phyloP scores from a whole-genome alignment of 2,888 invertebrate genomes.

The Drepanosiphum platanoidis region DNA sequence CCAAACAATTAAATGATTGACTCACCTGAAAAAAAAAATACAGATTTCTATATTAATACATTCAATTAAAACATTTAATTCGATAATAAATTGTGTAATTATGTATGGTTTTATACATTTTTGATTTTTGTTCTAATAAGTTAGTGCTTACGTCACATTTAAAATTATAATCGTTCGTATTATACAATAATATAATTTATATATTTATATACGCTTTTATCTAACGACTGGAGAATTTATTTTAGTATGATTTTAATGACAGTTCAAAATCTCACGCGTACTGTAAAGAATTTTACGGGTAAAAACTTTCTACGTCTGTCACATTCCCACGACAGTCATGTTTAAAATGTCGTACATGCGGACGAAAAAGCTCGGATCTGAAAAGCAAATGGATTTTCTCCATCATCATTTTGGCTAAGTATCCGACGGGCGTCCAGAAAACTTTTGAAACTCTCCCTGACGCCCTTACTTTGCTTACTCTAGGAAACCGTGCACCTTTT shows the following conservation, averaged over 20 bases:
- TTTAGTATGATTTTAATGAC: not conserved
- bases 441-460: constrained; percentile 20
- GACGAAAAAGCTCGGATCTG: not conserved
- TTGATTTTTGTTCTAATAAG: not conserved
- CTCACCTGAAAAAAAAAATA: constrained; percentile 11
- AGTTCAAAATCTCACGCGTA: not conserved
- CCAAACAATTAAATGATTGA: not conserved
- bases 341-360: not conserved
- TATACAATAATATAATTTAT: too few species aligned
- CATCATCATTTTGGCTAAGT: constrained; percentile 2
- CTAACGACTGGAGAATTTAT: not conserved
- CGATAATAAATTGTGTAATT: not conserved
- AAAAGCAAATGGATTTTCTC: constrained; percentile 30
- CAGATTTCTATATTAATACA: not conserved
- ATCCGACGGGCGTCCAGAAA: constrained; percentile 26
- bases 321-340: not conserved
- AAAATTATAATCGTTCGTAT: too few species aligned
- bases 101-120: not conserved
- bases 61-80: not conserved
- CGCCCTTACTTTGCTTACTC: not conserved
- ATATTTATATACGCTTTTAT: not conserved
- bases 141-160: not conserved
- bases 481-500: not conserved
- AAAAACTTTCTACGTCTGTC: constrained; percentile 25
- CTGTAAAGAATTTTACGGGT: not conserved